phyloP scores from a whole-genome alignment of 2,113 vertebrate genomes.

The Platichthys stellatus region DNA sequence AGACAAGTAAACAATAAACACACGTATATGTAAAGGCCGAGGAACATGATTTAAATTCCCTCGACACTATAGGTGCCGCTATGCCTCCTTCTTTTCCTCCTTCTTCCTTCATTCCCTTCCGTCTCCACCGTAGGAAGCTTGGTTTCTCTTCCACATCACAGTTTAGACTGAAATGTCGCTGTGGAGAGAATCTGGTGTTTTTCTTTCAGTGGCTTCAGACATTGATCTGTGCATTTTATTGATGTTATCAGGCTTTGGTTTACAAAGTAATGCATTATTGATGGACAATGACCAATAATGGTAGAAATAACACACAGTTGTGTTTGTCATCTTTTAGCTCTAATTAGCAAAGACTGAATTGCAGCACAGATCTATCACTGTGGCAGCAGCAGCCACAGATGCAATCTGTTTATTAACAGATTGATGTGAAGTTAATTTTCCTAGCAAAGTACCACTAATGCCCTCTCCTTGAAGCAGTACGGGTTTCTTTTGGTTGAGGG shows the following conservation, averaged over 20 bases:
- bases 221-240: slow-evolving; percentile 33
- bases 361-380: background rate
- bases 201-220: slow-evolving; percentile 30
- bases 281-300: slow-evolving; percentile 59
- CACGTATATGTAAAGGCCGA: background rate
- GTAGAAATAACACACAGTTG: slow-evolving; percentile 28
- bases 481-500: background rate
- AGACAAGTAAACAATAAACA: slow-evolving; percentile 14
- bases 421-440: background rate
- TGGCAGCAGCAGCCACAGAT: background rate
- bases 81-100: background rate
- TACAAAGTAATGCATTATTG: slow-evolving; percentile 64
- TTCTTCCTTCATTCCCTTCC: too few species aligned
- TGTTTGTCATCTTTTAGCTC: slow-evolving; percentile 47
- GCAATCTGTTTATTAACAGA: slow-evolving; percentile 6
- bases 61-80: background rate
- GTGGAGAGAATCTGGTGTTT: slow-evolving; percentile 2
- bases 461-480: background rate
- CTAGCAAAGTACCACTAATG: background rate
- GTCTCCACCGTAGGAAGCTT: background rate
- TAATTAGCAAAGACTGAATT: slow-evolving; percentile 2
- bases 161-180: background rate
- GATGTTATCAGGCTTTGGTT: slow-evolving; percentile 53
- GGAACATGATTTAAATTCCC: background rate
- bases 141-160: background rate